phyloP scores from a whole-genome alignment of 2,797 vertebrate genomes.

The Moxostoma hubbsi region DNA sequence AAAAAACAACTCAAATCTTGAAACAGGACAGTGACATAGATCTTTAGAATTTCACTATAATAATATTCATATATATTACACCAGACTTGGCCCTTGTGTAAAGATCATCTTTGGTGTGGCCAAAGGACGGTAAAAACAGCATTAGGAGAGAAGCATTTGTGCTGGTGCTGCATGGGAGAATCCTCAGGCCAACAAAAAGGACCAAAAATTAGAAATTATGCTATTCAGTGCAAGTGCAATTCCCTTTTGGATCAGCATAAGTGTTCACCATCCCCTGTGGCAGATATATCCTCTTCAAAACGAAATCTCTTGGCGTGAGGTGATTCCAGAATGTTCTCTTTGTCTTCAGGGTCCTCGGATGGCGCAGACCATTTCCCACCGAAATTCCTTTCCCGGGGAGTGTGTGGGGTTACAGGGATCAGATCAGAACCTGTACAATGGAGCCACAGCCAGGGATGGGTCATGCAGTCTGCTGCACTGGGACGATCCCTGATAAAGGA shows the following conservation, averaged over 20 bases:
- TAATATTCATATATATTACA: constrained; percentile 30
- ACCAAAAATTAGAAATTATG: constrained; percentile 2
- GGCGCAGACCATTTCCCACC: constrained; percentile 78
- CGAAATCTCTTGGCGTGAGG: constrained; percentile 85
- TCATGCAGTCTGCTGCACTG: constrained; percentile 88
- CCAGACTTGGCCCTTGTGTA: constrained; percentile 5
- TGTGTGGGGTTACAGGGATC: constrained; percentile 64
- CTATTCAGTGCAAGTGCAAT: neutral
- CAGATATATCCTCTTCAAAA: constrained; percentile 75
- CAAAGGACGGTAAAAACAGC: constrained; percentile 4
- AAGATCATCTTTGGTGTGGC: constrained; percentile 51
- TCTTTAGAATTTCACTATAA: constrained; percentile 15
- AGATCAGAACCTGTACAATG: constrained; percentile 72
- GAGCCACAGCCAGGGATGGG: constrained; percentile 91
- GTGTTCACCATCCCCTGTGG: constrained; percentile 65
- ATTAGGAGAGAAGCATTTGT: constrained; percentile 15
- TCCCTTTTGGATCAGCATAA: constrained; percentile 50
- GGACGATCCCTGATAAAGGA: constrained; percentile 82
- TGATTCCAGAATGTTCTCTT: constrained; percentile 91
- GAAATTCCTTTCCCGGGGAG: constrained; percentile 73
- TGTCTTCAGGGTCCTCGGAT: constrained; percentile 84
- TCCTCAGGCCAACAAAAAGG: neutral
- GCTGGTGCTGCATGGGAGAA: constrained; percentile 23
- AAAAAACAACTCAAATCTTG: neutral
- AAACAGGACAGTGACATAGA: constrained; percentile 29